A percentile compares a stretch with the other conserved stretches of the same genome.
phyloP scores from a whole-genome alignment of 2,888 invertebrate species.

The Campaea margaritaria region DNA sequence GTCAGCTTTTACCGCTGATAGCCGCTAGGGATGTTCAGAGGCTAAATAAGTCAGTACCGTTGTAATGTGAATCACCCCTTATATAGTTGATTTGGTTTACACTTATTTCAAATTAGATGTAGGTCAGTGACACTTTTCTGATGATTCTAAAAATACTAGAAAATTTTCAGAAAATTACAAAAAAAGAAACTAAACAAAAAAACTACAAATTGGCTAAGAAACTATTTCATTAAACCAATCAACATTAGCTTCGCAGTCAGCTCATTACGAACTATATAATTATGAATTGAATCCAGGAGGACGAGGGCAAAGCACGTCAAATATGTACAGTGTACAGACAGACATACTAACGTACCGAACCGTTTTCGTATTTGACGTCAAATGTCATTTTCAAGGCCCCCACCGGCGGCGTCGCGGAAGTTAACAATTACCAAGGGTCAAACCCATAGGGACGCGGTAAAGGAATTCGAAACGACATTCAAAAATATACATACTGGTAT shows the following conservation, averaged over 20 bases:
- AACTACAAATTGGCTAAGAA: too few relatives aligned
- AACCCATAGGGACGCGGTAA: constrained; percentile 11
- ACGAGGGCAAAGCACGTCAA: background rate
- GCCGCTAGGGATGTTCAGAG: constrained; percentile 36
- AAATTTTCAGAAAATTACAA: too few relatives aligned
- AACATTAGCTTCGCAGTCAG: too few relatives aligned
- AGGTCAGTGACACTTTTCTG: too few relatives aligned
- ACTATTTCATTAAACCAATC: too few relatives aligned
- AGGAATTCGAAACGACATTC: constrained; percentile 7
- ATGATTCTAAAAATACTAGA: too few relatives aligned
- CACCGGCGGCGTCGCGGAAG: constrained; percentile 35
- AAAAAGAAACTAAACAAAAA: too few relatives aligned
- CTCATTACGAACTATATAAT: too few relatives aligned
- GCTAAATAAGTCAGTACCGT: constrained; percentile 38
- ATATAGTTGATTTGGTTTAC: constrained; percentile 7
- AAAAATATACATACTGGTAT: constrained; percentile 6
- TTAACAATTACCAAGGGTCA: constrained; percentile 37
- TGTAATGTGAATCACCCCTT: constrained; percentile 21
- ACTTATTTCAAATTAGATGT: too few relatives aligned
- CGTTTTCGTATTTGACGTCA: constrained; percentile 37
- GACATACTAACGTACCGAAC: constrained; percentile 23
- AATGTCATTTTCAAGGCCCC: constrained; percentile 35
- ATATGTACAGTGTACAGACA: constrained; percentile 2
- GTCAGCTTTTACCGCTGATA: constrained; percentile 29
- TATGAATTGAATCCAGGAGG: background rate